Conservation (phyloP, 2,113 vertebrate species). For the Peucedramus taeniatus region DNA sequence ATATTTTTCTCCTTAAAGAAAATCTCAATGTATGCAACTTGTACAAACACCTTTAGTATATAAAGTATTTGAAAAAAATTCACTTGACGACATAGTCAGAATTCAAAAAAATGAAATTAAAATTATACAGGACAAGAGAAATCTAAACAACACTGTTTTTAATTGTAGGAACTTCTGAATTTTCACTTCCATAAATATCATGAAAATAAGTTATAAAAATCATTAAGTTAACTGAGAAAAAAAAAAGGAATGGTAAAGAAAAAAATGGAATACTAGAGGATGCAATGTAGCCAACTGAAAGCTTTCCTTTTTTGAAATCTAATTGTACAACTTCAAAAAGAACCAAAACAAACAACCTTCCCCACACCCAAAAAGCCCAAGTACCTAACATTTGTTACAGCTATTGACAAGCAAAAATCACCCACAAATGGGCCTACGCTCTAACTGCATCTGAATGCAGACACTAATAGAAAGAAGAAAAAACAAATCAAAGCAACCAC, state of each 20-base stretch:
- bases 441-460: not conserved
- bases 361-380: rapidly evolving
- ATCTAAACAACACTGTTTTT: not conserved
- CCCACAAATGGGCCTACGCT: not conserved
- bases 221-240: not conserved
- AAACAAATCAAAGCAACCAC: not conserved
- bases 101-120: not conserved
- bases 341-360: not conserved
- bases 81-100: not conserved
- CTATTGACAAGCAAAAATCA: not conserved
- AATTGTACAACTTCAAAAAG: not conserved
- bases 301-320: not conserved
- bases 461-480: not conserved
- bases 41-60: not conserved
- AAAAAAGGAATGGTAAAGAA: not conserved
- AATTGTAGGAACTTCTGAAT: not conserved
- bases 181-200: not conserved
- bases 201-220: not conserved
- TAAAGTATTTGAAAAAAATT: not conserved
- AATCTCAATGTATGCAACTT: not conserved
- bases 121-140: not conserved
- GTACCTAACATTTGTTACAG: not conserved
- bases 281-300: not conserved
- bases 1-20: not conserved
- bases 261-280: not conserved